Evolutionary conservation across 1,140 invertebrate genomes (phyloP), one percentile per base, ranked within the genome.

Genomic region (Liolophura sinensis): DNA sequence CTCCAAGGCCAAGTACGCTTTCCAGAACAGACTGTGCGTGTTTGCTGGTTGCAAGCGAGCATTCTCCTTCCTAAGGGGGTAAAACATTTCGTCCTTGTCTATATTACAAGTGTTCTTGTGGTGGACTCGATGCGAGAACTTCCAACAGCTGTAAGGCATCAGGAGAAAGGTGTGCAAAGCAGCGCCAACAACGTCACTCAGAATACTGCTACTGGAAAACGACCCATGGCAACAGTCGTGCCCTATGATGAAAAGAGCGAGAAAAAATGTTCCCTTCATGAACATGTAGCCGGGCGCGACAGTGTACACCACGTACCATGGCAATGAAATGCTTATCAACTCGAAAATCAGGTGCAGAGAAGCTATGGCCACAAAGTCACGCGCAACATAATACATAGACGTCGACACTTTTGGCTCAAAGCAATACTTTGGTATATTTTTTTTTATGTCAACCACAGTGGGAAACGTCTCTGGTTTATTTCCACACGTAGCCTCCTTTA

Each of bases 221-320:
- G 84, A 84, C 27, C 79, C 78, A 62, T 86, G 85, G 0, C 83
- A 83, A 68, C 85, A 86, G 68, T 86, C 85, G 60, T 86, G 85
- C 16, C 85, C 85, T 24, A 85, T 62, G 20, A 82, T 78, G 64
- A 86, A 86, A 14, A 85, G 24, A 16, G 82, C 79, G 12, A 79
- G 82, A 59, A 79, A 79, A 57, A 82, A 73, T 27, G 84, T 85
- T 46, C 85, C 85, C 67, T 84, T 78, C 1, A 85, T 25, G 14
- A 72, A 71, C 73, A 72, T 75, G 67, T 74, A 79, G 7, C 72
- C 18, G 7, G 75, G 77, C 15, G 56, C 64, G 27, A 71, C 56
- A 62, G 31, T 31, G 69, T 55, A 14, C 52, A n/a, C 52, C 24
- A 65, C 0, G 50, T 55, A 9, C 72, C 71, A 48, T 72, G 51